These are phyloP conservation scores for Ochlodes sylvanus DNA, from an alignment of 2,888 invertebrate species.

Conservation along the genomic window DNA sequence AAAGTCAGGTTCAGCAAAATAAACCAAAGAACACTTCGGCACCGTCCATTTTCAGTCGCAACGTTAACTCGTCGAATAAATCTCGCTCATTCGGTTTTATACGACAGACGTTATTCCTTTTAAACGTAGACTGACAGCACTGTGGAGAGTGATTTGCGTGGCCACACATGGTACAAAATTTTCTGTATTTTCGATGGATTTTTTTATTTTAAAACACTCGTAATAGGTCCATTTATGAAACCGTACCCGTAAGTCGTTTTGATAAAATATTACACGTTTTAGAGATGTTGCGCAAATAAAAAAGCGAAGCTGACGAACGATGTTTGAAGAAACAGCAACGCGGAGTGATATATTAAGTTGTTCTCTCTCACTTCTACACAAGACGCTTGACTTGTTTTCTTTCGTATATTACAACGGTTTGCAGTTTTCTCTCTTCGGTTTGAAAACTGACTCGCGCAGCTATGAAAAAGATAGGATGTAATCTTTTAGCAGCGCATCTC, in stretches of 20 bases:
- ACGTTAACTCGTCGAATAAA: constrained; percentile 47
- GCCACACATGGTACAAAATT: not conserved
- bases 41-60: constrained; percentile 48
- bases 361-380: constrained; percentile 25
- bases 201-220: too few relatives aligned
- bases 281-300: too few relatives aligned
- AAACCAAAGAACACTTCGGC: constrained; percentile 47
- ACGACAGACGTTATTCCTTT: constrained; percentile 46
- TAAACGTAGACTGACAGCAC: not conserved
- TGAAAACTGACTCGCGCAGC: constrained; percentile 38
- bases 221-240: too few relatives aligned
- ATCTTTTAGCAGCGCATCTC: constrained; percentile 28
- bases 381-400: not conserved
- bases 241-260: too few relatives aligned
- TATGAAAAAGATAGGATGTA: constrained; percentile 32
- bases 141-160: not conserved
- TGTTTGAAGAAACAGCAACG: too few relatives aligned
- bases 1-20: constrained; percentile 46
- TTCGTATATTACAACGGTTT: not conserved
- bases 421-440: not conserved
- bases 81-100: constrained; percentile 41
- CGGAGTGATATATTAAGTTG: not conserved
- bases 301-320: too few relatives aligned
- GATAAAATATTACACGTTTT: too few relatives aligned
- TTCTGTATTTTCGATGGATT: too few relatives aligned